Evolutionary conservation across 2,888 invertebrate species (phyloP).

Genomic region (Escarpia spicata): DNA sequence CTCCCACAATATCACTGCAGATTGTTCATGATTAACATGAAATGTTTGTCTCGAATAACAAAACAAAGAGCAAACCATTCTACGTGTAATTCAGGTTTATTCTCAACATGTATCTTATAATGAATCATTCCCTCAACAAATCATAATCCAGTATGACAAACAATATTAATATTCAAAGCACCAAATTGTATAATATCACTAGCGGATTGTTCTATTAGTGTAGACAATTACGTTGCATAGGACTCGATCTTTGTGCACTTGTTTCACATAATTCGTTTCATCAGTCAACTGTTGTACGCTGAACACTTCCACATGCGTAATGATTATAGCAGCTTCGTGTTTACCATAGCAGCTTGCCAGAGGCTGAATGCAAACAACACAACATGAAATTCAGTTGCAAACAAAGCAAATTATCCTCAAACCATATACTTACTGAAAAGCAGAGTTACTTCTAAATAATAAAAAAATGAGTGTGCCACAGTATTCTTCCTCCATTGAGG

Average conservation of each 20-base stretch:
- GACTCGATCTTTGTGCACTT: not conserved
- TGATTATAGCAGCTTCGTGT: not conserved
- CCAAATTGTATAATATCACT: not conserved
- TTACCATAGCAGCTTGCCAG: not conserved
- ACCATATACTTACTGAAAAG: not conserved
- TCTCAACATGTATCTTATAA: not conserved
- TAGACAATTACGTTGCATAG: not conserved
- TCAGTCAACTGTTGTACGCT: not conserved
- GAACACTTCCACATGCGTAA: not conserved
- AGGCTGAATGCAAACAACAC: not conserved
- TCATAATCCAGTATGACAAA: not conserved
- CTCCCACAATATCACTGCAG: too few relatives aligned
- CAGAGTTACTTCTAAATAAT: not conserved
- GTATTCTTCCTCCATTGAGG: too few relatives aligned
- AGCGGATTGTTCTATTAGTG: not conserved
- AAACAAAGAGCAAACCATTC: not conserved
- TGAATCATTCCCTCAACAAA: not conserved
- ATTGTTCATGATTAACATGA: too few relatives aligned
- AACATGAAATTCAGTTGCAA: not conserved
- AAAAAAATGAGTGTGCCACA: not conserved
- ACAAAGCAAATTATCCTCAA: not conserved
- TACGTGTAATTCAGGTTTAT: not conserved
- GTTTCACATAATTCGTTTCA: not conserved
- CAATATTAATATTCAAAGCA: conserved; percentile 2
- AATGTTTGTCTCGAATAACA: not conserved